Evolutionary conservation across 2,797 vertebrate species (phyloP), one percentile per base, ranked within the genome.

Genomic region (Lerista edwardsae): DNA sequence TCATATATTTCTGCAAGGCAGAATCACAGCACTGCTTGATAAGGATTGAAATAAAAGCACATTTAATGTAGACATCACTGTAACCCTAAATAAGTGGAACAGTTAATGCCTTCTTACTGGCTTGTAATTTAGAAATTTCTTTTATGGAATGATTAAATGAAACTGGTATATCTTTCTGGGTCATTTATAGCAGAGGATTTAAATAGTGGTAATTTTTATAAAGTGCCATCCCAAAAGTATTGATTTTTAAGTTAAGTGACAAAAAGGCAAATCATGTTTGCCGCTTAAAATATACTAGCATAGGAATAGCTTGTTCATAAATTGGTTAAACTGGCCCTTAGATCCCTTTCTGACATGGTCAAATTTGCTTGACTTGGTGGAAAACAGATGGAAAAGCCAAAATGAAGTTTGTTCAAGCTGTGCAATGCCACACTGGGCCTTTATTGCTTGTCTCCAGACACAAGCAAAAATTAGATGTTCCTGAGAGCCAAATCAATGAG

Each of bases 241-340:
- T 77, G 31, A 68, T 21, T 88, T 15, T 5, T 61, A 79, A 79
- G 44, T 57, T n/a, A 57, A 12, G 12, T 75, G 71, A 85, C 44
- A 91, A 84, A 91, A 25, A 76, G 44, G 79, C 19, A 74, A 88
- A 87, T 85, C 92, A 91, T 84, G 81, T 83, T 78, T 25, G 57
- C n/a, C 85, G n/a, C 1, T 34, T 79, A 62, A 67, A 84, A 89
- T 71, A 62, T 71, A 88, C 15, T 79, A 36, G 19, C 29, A 88
- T 61, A 47, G 85, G 87, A 89, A 78, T 1, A 89, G 75, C 21
- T 80, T 86, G 41, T 86, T 27, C 87, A 51, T 2, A 75, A 88
- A 82, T 55, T 86, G 31, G 19, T 23, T 81, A 41, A 84, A 44
- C 39, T 0, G 1, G 73, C 64, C 67, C 61, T 3, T 6, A 86